Base-by-base conservation (phyloP, 2,113 vertebrate species). In the Phylloscopus trochiloides region DNA sequence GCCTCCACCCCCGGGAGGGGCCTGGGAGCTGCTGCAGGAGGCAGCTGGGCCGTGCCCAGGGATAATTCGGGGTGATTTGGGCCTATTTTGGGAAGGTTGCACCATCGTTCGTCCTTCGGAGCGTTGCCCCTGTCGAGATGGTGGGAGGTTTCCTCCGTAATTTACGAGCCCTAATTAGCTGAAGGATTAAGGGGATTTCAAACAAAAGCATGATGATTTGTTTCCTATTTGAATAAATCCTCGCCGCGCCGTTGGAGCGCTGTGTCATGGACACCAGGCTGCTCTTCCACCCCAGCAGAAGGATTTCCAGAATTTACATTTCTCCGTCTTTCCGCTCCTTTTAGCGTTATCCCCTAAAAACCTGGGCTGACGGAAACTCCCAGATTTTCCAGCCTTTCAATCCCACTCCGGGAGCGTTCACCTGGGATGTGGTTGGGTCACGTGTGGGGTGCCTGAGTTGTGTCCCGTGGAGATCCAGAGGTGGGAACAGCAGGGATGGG, bases 21-120 rank as follows among this genome's bases (percentile, higher is more conserved):
- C 38, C 36, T 10, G 14, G 21, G 10, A 10, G 26, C 52, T 45
- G 70, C 74, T 32, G 55, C 3, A 9, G 34, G 25, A 17, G 42
- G 40, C 26, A 31, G 42, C 67, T 76, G 24, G 74, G 47, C 63
- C 52, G 14, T 66, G 28, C 65, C 50, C 29, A 4, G 1, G 25
- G 71, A 7, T 43, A 1, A 14, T 40, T 12, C 26, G 2, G 6
- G 71, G 6, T 43, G 0, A 11, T 40, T 11, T 34, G 1, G 4
- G 43, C 9, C 14, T 50, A 0, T 16, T 50, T 17, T 16, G 68
- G 48, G 65, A 43, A 34, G 28, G 45, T 87, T 29, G 16, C 2
- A 0, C 51, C 68, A 32, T n/a, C 32, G 36, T 38, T 73, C 34
- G 75, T 40, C 38, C 45, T 83, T 20, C 0, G 0, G 14, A 51